Evolutionary conservation across 1,140 invertebrate species (phyloP).

Genomic region (Drosophila sturtevanti): DNA sequence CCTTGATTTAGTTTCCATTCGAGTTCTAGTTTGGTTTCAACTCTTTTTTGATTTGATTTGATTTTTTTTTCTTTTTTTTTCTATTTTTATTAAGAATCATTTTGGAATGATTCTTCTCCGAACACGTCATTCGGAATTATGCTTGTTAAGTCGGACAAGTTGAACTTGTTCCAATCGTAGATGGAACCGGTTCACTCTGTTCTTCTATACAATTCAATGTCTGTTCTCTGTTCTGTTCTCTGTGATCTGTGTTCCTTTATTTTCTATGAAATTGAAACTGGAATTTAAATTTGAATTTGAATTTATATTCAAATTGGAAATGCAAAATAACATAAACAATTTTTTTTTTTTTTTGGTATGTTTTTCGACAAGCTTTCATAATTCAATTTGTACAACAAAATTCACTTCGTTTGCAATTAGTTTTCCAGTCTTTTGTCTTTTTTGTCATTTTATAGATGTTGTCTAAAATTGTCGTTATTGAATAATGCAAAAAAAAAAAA

Average conservation of each 20-base stretch:
- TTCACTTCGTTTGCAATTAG: conserved; percentile 6
- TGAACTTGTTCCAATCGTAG: conserved; percentile 7
- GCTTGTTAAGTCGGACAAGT: conserved; percentile 8
- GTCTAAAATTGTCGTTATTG: background rate
- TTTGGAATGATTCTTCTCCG: conserved; percentile 12
- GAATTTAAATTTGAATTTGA: background rate
- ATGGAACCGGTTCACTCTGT: conserved; percentile 3
- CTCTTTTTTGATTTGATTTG: too few species aligned
- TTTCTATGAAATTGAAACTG: conserved; percentile 5
- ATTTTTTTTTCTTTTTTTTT: too few species aligned
- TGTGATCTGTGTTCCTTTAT: background rate
- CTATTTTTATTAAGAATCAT: too few species aligned
- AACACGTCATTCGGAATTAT: conserved; percentile 14
- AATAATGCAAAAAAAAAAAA: too few species aligned
- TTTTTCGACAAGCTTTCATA: conserved; percentile 10
- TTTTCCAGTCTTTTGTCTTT: conserved; percentile 6
- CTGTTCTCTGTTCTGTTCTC: background rate
- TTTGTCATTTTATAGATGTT: background rate
- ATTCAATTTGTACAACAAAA: conserved; percentile 13
- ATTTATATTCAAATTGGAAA: background rate
- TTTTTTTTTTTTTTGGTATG: background rate
- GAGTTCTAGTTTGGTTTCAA: conserved; percentile 7
- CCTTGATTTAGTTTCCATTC: conserved; percentile 13
- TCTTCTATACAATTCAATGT: background rate
- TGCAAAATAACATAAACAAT: background rate